phyloP scores from a whole-genome alignment of 2,888 invertebrate genomes.

The Lordiphosa andalusiaca region DNA sequence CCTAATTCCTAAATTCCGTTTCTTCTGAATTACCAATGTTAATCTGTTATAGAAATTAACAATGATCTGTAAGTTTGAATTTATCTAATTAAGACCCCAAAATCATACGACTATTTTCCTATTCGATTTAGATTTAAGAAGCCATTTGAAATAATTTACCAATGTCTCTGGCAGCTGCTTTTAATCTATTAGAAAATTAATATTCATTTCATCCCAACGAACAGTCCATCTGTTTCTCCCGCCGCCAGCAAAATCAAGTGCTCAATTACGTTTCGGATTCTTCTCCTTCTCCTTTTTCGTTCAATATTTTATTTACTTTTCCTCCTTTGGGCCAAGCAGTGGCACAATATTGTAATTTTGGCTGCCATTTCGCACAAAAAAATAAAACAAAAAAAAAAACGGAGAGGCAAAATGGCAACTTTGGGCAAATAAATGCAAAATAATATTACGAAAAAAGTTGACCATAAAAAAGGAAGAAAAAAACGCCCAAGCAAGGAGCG shows the following conservation, averaged over 20 bases:
- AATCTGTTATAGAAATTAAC: too few relatives aligned
- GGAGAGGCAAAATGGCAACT: conserved; percentile 36
- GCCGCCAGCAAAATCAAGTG: conserved; percentile 53
- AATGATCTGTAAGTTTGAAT: too few relatives aligned
- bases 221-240: conserved; percentile 30
- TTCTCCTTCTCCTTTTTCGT: too few relatives aligned
- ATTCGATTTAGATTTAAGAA: background rate
- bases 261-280: conserved; percentile 53
- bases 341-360: conserved; percentile 59
- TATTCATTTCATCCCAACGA: conserved; percentile 32
- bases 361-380: conserved; percentile 38
- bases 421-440: conserved; percentile 73
- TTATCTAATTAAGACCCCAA: too few relatives aligned
- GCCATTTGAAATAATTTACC: background rate
- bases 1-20: too few relatives aligned
- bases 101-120: too few relatives aligned
- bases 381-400: conserved; percentile 18
- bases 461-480: conserved; percentile 36
- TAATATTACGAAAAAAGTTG: conserved; percentile 75
- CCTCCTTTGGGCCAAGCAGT: conserved; percentile 17
- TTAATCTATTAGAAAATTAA: conserved; percentile 27
- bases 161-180: background rate
- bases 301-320: conserved; percentile 51
- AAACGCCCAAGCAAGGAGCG: background rate
- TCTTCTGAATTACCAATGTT: too few relatives aligned